Evolutionary conservation across 2,113 vertebrate species (phyloP).

Genomic region (Pelecanus crispus): DNA sequence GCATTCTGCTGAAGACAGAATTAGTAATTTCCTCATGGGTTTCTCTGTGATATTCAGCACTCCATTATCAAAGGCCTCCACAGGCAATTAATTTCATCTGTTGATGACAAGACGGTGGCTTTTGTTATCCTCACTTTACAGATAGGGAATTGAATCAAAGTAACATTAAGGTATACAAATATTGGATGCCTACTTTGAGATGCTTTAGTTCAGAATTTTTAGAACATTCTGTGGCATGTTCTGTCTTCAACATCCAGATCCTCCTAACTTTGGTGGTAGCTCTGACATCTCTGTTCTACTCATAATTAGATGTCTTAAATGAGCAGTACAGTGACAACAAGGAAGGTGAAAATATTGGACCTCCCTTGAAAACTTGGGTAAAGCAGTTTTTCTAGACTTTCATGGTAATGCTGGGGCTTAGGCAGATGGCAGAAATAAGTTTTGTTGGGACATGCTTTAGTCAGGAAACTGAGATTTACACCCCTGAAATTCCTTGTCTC

Average conservation of each 20-base stretch:
- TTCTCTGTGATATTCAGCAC: background rate
- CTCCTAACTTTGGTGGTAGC: background rate
- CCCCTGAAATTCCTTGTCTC: background rate
- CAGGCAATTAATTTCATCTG: background rate
- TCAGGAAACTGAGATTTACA: background rate
- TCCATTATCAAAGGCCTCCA: background rate
- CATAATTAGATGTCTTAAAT: background rate
- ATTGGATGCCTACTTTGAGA: background rate
- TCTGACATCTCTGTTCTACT: background rate
- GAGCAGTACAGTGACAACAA: background rate
- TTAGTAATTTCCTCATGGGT: background rate
- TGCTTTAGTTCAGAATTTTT: background rate
- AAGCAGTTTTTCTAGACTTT: background rate
- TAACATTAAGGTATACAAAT: background rate
- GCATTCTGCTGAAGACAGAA: background rate
- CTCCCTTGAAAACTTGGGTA: background rate
- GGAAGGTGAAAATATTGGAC: background rate
- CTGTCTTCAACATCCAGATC: background rate
- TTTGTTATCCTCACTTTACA: background rate
- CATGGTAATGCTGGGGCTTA: background rate
- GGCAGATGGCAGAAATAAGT: background rate
- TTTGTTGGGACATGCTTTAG: background rate
- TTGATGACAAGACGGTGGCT: background rate
- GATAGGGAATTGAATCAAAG: background rate
- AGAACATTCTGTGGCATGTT: background rate